Base-by-base conservation (phyloP, 2,888 invertebrate species). In the Molorchus minor region DNA sequence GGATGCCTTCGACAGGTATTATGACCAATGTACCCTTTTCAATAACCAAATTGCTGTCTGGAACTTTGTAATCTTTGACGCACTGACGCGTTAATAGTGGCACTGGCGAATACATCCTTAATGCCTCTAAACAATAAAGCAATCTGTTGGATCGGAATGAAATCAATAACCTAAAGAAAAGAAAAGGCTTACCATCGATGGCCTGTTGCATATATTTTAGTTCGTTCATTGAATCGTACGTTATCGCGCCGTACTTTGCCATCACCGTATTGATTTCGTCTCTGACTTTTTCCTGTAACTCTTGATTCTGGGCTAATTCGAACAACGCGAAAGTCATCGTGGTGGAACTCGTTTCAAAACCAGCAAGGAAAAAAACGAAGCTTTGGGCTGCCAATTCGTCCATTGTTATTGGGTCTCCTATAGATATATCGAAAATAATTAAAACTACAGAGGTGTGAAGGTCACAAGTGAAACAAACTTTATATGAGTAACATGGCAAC, bases 191-290 rank as follows among this genome's bases (percentile, higher is more conserved):
- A 78, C 79, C 80, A 49, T 74, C 67, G 1, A 82, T 69, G 0
- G 81, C 81, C 68, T 79, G 78, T 15, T 82, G 80, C 71, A 84
- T 66, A 56, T 82, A 84, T 1, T 75, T 75, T 81, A 84, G 79
- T n/a, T 82, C 80, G 36, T 74, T 73, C 0, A 84, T 47, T 0
- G 76, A 67, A 0, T 84, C 82, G 57, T 79, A 82, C 1, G 77
- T 80, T 0, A 83, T 36, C 10, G 68, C 79, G 2, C 75, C 65
- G 43, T 77, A 58, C n/a, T 73, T 73, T 1, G 68, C 55, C n/a
- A 80, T 30, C 4, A 74, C 71, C 0, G 58, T 38, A 0, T 69
- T 61, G n/a, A 84, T 73, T 67, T 84, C 82, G 1, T 71, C 17
- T 2, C 81, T 72, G 2, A 82, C 62, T 62, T 74, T 81, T 0